Evolutionary conservation across 2,888 invertebrate genomes (phyloP), one percentile per base, ranked within the genome.

Genomic region (Anticlea derivata): DNA sequence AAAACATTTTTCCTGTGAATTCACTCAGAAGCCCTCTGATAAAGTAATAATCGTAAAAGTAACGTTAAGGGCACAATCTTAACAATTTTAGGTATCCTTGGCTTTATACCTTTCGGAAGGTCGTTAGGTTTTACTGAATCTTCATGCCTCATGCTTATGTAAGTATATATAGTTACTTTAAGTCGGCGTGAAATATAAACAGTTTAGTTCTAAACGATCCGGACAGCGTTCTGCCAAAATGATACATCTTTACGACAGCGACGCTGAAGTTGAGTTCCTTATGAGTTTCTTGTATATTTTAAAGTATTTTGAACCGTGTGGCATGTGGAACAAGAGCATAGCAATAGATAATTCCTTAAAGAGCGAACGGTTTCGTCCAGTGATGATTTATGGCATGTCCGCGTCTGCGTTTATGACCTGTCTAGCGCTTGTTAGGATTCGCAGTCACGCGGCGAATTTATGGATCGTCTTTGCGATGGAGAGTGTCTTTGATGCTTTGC

Each of bases 71-170:
- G 26, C 44, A 41, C 43, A 52, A 50, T 56, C 40, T 46, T 10
- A 10, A n/a, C 34, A 11, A 30, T 53, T 45, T 55, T 53, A 27
- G 26, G 44, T 31, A 20, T 27, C 24, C 41, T 29, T 41, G 38
- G 41, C 34, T 46, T 58, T 50, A 50, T 38, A 37, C 33, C 1
- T 50, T 56, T 47, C 43, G 27, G 44, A 41, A 51, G 51, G 39
- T 45, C 51, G 53, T 59, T 46, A 55, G 35, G 50, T 43, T 50
- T 53, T 50, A 53, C 58, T 49, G 48, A 45, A 38, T 35, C 54
- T 50, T 49, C 50, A 51, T 37, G 46, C 50, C 53, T 56, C 53
- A 51, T 56, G 56, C 51, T 51, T 56, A 59, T 59, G 46, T 50
- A 59, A 49, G 13, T 29, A n/a, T n/a, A n/a, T n/a, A n/a, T n/a